Conservation (phyloP, 2,113 vertebrate genomes). For the Aythya baeri region DNA sequence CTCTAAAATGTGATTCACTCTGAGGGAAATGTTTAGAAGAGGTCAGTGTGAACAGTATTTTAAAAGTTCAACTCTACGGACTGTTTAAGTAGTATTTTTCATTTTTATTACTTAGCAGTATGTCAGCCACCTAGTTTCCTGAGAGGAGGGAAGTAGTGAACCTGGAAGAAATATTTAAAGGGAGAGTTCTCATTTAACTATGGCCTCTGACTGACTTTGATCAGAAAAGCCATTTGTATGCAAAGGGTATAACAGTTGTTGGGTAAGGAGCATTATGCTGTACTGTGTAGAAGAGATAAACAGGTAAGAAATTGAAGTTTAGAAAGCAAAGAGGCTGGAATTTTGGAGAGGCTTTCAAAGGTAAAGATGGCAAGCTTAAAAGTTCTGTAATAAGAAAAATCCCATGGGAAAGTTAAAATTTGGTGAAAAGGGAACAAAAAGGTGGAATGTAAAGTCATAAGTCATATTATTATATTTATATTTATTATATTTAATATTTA, state of each 20-base stretch:
- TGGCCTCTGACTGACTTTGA: background rate
- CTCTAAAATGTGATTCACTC: background rate
- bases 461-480: background rate
- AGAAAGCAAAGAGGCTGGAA: background rate
- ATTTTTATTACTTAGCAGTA: background rate
- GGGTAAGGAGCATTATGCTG: background rate
- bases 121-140: background rate
- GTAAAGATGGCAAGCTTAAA: background rate
- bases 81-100: background rate
- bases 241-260: fast-evolving
- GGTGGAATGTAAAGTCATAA: background rate
- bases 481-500: no score
- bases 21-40: background rate
- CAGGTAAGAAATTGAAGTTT: background rate
- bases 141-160: background rate
- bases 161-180: background rate
- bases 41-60: background rate
- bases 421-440: background rate
- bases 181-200: background rate
- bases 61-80: background rate
- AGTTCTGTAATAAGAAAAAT: background rate
- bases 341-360: background rate
- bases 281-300: background rate
- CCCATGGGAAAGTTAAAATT: background rate
- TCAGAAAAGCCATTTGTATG: background rate